Evolutionary conservation across 2,888 invertebrate genomes (phyloP), one percentile per base, ranked within the genome.

Genomic region (Myathropa florea): DNA sequence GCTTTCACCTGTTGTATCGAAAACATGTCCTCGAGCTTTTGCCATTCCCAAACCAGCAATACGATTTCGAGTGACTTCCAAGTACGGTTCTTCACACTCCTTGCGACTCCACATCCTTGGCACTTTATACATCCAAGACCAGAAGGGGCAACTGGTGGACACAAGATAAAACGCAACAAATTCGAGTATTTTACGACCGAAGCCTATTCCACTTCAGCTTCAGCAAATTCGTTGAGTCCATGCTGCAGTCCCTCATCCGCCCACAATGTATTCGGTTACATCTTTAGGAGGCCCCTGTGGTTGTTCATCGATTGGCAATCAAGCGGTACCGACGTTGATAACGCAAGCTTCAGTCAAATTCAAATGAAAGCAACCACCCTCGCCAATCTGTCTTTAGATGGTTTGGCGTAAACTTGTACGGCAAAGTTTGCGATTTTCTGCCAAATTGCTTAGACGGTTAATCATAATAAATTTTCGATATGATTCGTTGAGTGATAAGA

Each of bases 1-100:
- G 83, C 83, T 83, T 83, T 78, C 67, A 83, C 83, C 83, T 83
- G 83, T 83, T 83, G 83, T 83, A 7, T 12, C 39, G 9, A 7
- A 4, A 33, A n/a, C 30, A 4, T 14, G 57, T 33, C 33, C 7
- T 18, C 4, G 33, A 26, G 28, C 14, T 46, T 46, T 46, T 7
- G 1, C 46, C 18, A 18, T 18, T 18, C 46, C 18, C 46, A 18
- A 18, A 46, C 46, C 46, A 46, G 0, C 1, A 46, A 2, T 1
- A 33, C 30, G 9, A 39, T 39, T n/a, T n/a, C 39, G 39, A 39
- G 4, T n/a, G 14, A n/a, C 14, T 4, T 39, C n/a, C 39, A 14
- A 2, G n/a, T 10, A 36, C 30, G 9, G 30, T 30, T 36, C 39
- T n/a, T 46, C 46, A 4, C 46, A 46, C 18, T 46, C 46, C 18